phyloP scores from a whole-genome alignment of 2,888 invertebrate genomes.

The Colletes collaris region DNA sequence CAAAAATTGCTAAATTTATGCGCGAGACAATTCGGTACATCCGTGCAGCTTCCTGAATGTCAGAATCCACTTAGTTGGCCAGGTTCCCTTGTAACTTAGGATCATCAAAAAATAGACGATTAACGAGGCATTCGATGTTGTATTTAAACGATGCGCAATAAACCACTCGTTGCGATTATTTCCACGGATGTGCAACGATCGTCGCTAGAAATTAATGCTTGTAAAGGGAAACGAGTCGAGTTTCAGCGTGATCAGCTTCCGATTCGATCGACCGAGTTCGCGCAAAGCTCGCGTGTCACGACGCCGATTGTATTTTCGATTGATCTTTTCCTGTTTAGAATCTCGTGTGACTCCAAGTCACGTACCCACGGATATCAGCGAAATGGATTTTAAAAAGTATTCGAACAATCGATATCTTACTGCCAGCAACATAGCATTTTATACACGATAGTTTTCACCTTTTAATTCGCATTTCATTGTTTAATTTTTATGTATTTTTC shows the following conservation, averaged over 20 bases:
- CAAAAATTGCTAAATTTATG: constrained; percentile 55
- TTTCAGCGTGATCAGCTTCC: constrained; percentile 41
- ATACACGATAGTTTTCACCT: no score
- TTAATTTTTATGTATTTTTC: constrained; percentile 80
- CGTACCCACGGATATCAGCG: no score
- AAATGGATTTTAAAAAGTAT: no score
- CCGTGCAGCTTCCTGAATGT: constrained; percentile 31
- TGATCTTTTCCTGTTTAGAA: background rate
- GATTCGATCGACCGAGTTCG: background rate
- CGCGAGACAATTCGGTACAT: constrained; percentile 42
- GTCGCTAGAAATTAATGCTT: constrained; percentile 19
- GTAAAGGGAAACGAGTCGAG: constrained; percentile 29
- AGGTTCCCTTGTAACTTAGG: constrained; percentile 33
- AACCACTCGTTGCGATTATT: background rate
- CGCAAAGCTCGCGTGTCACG: background rate
- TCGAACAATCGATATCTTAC: no score
- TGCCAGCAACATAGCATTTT: no score
- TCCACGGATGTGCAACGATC: background rate
- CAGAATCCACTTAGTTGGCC: constrained; percentile 35
- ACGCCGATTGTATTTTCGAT: background rate
- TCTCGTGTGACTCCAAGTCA: no score
- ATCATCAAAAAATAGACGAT: constrained; percentile 45
- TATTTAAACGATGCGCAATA: background rate
- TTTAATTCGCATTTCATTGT: no score
- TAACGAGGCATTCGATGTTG: constrained; percentile 9